phyloP scores from a whole-genome alignment of 2,888 invertebrate species.

The Amiota minor region DNA sequence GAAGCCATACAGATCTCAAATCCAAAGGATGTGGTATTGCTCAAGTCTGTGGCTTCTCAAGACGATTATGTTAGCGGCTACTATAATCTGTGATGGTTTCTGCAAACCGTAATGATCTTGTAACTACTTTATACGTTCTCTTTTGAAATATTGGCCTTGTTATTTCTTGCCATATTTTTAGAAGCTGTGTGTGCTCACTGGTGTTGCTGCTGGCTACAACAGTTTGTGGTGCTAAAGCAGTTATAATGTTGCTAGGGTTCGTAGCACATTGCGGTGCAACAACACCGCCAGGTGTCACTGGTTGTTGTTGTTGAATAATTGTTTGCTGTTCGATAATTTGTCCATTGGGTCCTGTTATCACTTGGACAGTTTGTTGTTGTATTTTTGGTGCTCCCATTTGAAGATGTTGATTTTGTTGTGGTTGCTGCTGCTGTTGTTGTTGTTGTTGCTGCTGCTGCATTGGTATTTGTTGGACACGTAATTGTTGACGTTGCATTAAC shows the following conservation, averaged over 20 bases:
- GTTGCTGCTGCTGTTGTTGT: slow-evolving; percentile 50
- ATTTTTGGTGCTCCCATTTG: slow-evolving; percentile 41
- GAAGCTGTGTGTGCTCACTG: slow-evolving; percentile 30
- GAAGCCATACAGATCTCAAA: too few relatives aligned
- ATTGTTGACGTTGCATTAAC: slow-evolving; percentile 68
- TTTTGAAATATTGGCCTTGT: too few relatives aligned
- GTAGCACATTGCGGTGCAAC: too few relatives aligned
- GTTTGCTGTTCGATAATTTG: slow-evolving; percentile 63
- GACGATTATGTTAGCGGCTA: too few relatives aligned
- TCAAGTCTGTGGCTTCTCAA: too few relatives aligned
- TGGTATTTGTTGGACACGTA: slow-evolving; percentile 70
- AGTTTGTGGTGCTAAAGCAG: slow-evolving; percentile 57
- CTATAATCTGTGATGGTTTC: too few relatives aligned
- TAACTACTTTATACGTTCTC: too few relatives aligned
- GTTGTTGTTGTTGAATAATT: slow-evolving; percentile 53
- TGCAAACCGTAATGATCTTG: too few relatives aligned
- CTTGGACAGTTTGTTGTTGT: slow-evolving; percentile 67
- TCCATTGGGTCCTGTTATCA: slow-evolving; percentile 62
- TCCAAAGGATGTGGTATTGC: too few relatives aligned
- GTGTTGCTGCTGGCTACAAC: slow-evolving; percentile 53
- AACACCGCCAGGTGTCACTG: slow-evolving; percentile 50
- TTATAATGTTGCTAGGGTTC: slow-evolving; percentile 52
- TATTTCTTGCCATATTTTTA: too few relatives aligned
- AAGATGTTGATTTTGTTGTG: slow-evolving; percentile 35
- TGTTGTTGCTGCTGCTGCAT: slow-evolving; percentile 53